Evolutionary conservation across 92 coral and sea anemone genomes (phyloP), one percentile per base, ranked within the genome.

Genomic region (Phenganax stokvisi): DNA sequence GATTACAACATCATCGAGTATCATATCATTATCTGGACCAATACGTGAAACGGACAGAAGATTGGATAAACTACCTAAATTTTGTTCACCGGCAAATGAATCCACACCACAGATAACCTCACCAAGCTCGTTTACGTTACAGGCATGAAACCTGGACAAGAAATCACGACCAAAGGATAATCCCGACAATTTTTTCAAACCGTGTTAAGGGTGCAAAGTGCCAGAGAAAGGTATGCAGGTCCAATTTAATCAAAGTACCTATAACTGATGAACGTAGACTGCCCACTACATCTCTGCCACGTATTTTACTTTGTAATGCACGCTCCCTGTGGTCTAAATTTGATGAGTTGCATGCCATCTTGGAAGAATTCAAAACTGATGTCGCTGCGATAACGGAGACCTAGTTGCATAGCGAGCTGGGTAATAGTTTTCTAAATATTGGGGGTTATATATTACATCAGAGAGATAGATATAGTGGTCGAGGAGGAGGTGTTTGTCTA

Each of bases 371-470:
- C 9, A 29, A 13, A 16, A 74, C 81, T 12, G 85, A 83, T 83
- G 74, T 83, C 37, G 70, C 77, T 12, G 81, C 73, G 8, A 83
- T 83, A 13, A 71, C 80, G 11, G 81, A 83, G 79, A 71, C 81
- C 73, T 74, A 74, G 81, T 56, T 74, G 69, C 71, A 47, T 54
- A 54, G 55, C 54, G 73, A 27, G 9, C 28, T 37, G n/a, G 81
- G 65, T 68, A 60, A 56, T 67, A 51, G 65, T 66, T 74, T 62
- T 57, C 51, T 83, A 20, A 12, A 63, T 62, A 74, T 74, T 74
- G 60, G 37, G 6, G 86, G 71, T 9, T 74, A 37, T 51, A 28
- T 20, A 51, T 54, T 81, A 13, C 54, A 63, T 53, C 84, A 65
- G 27, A 67, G 55, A 25, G 84, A 69, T 56, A 66, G 78, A 47